These are phyloP conservation scores for Brassicogethes aeneus DNA, from an alignment of 2,888 invertebrate species.

Conservation along the genomic window DNA sequence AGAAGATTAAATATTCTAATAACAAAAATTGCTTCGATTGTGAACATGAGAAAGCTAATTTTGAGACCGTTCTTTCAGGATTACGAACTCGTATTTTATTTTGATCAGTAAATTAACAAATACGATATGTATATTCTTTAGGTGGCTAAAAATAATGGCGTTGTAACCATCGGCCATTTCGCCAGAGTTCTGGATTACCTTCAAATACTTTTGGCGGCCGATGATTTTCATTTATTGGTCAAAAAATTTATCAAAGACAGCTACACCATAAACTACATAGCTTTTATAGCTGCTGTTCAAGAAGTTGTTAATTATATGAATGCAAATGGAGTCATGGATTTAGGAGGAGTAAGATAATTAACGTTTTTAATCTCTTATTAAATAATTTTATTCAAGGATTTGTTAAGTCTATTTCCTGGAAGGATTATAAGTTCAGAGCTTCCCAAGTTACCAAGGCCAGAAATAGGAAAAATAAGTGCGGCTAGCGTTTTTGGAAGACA, in stretches of 20 bases:
- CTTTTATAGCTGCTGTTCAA: constrained; percentile 61
- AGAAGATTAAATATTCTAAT: constrained; percentile 59
- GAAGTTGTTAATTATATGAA: constrained; percentile 54
- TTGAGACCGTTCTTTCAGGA: constrained; percentile 68
- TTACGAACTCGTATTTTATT: constrained; percentile 59
- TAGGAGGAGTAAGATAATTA: constrained; percentile 50
- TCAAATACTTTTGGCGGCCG: constrained; percentile 57
- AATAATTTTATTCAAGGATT: constrained; percentile 33
- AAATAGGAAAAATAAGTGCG: constrained; percentile 48
- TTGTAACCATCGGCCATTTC: constrained; percentile 69
- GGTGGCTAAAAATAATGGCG: constrained; percentile 66
- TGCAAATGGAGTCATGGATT: constrained; percentile 43
- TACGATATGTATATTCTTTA: constrained; percentile 30
- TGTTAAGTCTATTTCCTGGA: constrained; percentile 51
- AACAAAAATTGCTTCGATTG: constrained; percentile 59
- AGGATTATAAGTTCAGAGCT: constrained; percentile 58
- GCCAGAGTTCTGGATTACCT: constrained; percentile 63
- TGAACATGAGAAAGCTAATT: constrained; percentile 50
- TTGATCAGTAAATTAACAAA: no score
- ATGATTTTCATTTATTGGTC: constrained; percentile 64
- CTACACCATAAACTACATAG: constrained; percentile 70
- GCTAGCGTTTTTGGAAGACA: constrained; percentile 46
- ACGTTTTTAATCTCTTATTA: not conserved
- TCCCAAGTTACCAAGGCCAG: constrained; percentile 59
- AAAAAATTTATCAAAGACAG: constrained; percentile 68